phyloP scores from a whole-genome alignment of 2,113 vertebrate species.

The Serranochromis macrocephalus region DNA sequence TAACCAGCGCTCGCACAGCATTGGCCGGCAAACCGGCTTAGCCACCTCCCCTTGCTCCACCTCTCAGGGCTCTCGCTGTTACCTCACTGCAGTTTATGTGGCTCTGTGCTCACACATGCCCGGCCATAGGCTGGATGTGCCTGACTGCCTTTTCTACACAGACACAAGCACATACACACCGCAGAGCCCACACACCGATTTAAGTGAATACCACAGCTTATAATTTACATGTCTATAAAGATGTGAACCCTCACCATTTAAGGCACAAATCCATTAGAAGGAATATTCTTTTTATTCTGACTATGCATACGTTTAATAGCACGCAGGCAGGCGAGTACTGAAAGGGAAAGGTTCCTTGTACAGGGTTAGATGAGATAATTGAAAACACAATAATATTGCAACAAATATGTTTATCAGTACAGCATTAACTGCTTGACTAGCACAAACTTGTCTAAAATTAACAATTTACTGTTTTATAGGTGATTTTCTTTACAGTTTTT shows the following conservation, averaged over 20 bases:
- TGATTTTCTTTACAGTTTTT: not conserved
- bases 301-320: not conserved
- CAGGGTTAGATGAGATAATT: not conserved
- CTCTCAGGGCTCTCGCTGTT: conserved; percentile 33
- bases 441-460: not conserved
- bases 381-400: accelerated
- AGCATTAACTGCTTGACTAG: not conserved
- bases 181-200: not conserved
- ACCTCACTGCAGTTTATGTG: conserved; percentile 39
- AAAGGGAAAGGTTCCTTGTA: not conserved
- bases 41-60: conserved; percentile 40
- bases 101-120: conserved; percentile 25
- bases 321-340: not conserved
- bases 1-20: conserved; percentile 39
- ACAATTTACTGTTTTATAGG: not conserved
- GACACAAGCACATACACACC: not conserved
- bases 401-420: not conserved
- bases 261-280: not conserved
- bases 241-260: not conserved
- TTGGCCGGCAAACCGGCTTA: conserved; percentile 32
- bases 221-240: not conserved
- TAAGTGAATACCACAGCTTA: not conserved
- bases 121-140: conserved; percentile 26
- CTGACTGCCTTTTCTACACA: conserved; percentile 3
- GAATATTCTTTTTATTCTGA: not conserved